These are phyloP conservation scores for Dipodomys spectabilis DNA, from an alignment of 2,113 vertebrate species.

Conservation along the genomic window DNA sequence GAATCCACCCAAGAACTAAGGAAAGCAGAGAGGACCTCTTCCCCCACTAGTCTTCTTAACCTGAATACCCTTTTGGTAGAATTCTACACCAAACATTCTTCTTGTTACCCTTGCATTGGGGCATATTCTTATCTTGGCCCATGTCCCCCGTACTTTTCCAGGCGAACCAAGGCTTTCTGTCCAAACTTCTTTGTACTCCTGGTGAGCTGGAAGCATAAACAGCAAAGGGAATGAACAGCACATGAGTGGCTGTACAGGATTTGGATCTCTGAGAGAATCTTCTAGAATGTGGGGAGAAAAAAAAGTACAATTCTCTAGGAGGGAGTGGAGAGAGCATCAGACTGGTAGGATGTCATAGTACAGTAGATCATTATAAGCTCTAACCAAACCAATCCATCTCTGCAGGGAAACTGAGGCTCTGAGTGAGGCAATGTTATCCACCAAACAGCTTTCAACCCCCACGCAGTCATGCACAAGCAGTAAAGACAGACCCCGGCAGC, in stretches of 20 bases:
- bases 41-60: background rate
- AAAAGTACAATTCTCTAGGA: background rate
- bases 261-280: background rate
- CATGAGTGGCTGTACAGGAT: background rate
- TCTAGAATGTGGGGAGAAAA: background rate
- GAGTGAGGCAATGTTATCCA: background rate
- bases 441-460: background rate
- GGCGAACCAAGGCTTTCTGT: background rate
- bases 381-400: background rate
- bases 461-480: background rate
- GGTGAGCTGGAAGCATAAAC: background rate
- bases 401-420: background rate
- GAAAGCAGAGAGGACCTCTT: background rate
- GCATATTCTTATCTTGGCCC: background rate
- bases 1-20: background rate
- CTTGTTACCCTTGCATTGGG: background rate
- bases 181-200: background rate
- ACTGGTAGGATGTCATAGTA: fast-evolving
- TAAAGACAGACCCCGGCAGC: background rate
- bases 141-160: background rate
- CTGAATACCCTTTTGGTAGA: background rate
- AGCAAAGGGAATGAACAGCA: background rate
- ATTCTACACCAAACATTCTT: background rate
- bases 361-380: background rate
- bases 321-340: too few relatives aligned